Conservation (phyloP, 2,888 invertebrate species). For the Sphaerophoria taeniata region DNA sequence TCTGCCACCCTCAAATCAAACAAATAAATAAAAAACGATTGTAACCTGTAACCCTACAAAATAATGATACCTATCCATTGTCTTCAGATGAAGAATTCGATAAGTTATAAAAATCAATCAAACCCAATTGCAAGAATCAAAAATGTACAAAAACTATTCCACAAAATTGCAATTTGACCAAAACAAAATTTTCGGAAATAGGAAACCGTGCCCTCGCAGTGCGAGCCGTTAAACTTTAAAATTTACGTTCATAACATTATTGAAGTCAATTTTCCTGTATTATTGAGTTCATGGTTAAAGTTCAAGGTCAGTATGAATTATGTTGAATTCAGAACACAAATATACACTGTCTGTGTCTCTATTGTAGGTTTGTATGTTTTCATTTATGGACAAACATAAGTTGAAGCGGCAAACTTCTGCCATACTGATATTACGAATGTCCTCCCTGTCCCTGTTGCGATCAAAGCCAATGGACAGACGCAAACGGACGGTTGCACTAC, state of each 20-base stretch:
- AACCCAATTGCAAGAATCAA: conserved; percentile 34
- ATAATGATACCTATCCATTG: too few relatives aligned
- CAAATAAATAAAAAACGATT: conserved; percentile 33
- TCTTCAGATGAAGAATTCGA: background rate
- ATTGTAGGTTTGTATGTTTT: conserved; percentile 52
- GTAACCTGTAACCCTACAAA: background rate
- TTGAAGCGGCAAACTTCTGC: conserved; percentile 43
- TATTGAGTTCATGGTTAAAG: conserved; percentile 38
- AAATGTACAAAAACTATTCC: conserved; percentile 42
- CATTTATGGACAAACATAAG: conserved; percentile 60
- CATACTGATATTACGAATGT: too few relatives aligned
- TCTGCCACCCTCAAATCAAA: conserved; percentile 30
- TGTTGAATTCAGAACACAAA: conserved; percentile 50
- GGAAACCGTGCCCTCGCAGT: too few relatives aligned
- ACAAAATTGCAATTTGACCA: conserved; percentile 55
- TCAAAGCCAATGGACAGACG: background rate
- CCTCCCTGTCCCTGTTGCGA: too few relatives aligned
- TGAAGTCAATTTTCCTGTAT: conserved; percentile 17
- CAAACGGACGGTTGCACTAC: conserved; percentile 18
- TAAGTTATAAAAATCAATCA: conserved; percentile 38
- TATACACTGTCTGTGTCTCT: conserved; percentile 22
- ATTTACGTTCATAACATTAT: background rate
- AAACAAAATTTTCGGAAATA: conserved; percentile 11
- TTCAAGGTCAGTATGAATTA: background rate
- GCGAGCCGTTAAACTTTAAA: conserved; percentile 14